phyloP scores from a whole-genome alignment of 37 sponge, comb jelly and placozoan species.

The Oopsacas minuta region DNA sequence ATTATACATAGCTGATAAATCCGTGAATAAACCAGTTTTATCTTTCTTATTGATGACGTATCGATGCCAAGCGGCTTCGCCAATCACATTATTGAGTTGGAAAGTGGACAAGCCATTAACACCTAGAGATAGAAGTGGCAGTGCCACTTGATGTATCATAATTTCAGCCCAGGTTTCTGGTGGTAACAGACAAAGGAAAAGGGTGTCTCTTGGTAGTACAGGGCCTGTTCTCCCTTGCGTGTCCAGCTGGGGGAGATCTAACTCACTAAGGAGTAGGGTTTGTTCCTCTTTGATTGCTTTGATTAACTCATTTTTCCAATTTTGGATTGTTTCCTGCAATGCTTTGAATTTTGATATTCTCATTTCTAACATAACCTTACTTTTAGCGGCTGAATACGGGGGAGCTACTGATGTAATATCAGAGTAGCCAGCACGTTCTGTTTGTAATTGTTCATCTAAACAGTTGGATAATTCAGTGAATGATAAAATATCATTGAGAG shows the following conservation, averaged over 20 bases:
- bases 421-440: background rate
- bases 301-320: background rate
- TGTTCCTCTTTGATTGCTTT: background rate
- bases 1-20: background rate
- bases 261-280: background rate
- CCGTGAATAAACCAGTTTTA: background rate
- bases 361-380: background rate
- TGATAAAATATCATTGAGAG: background rate
- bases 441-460: background rate
- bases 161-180: constrained; percentile 47
- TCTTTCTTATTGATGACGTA: constrained; percentile 4
- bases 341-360: background rate
- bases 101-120: background rate
- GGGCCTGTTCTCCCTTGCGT: background rate
- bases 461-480: background rate
- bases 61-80: background rate
- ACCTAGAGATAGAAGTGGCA: background rate
- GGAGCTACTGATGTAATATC: background rate
- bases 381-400: background rate
- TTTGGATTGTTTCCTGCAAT: background rate
- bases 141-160: constrained; percentile 38
- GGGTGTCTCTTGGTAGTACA: constrained; percentile 11
- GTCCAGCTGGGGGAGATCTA: background rate
- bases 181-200: constrained; percentile 39
- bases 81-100: background rate